Evolutionary conservation across 1,140 invertebrate genomes (phyloP), one percentile per base, ranked within the genome.

Genomic region (Rhagoletis zephyria): DNA sequence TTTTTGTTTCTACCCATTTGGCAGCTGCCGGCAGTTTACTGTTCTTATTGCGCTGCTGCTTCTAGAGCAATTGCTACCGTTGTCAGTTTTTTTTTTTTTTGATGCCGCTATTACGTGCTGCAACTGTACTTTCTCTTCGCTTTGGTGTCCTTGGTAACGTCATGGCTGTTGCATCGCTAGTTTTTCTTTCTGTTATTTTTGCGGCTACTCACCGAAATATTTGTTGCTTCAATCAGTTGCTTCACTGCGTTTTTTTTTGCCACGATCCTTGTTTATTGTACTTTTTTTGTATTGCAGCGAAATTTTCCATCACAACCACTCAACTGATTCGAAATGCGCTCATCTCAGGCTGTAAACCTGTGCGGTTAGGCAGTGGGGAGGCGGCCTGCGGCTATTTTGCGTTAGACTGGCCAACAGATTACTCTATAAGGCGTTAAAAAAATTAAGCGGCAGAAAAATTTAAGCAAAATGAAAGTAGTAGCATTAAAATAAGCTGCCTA

Each of bases 221-320:
- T 74, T 74, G 67, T 48, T 74, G 42, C 67, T 74, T 74, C 67
- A 74, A 30, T 74, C 67, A 74, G 30, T 74, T 14, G 42, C 14
- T 74, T 74, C 12, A 1, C 30, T 42, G 42, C 30, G 40, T 42
- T 67, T 67, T 30, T 30, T 30, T 30, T 30, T 30, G 30, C 30
- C 19, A 74, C 42, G 30, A 42, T 74, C 42, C 61, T 14, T 63
- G 61, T 63, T 63, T 12, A 16, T 14, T 4, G 61, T 74, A n/a
- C 42, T 3, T 16, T 48, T 74, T 74, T 74, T 74, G 42, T 16
- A 45, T 45, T 16, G 16, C 16, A 4, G 4, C 16, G 45, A 74
- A 12, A 48, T 16, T 74, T 74, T 74, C 4, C 16, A 45, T 3
- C 67, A 74, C 67, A 48, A 40, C 19, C 16, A 19, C 42, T 74